Evolutionary conservation across 2,797 vertebrate genomes (phyloP), one percentile per base, ranked within the genome.

Genomic region (Chrosomus eos): DNA sequence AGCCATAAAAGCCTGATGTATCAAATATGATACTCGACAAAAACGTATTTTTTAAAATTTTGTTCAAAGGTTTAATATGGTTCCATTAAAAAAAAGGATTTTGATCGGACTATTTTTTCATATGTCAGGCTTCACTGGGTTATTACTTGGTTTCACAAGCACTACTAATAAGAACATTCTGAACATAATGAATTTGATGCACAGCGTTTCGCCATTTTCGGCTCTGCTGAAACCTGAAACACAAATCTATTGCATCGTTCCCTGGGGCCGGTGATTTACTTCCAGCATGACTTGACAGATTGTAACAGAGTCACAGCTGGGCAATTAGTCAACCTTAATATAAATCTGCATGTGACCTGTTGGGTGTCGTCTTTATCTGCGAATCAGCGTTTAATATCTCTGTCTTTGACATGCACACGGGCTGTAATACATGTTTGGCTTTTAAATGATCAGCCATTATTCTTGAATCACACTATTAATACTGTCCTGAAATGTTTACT

Each of bases 231-330:
- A 60, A 21, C 14, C 76, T 31, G 60, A 36, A 60, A 21, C 14
- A 21, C 71, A 38, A 67, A 11, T 21, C 19, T 64, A 38, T 19
- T 2, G 45, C 5, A 48, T 62, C 73, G 10, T 9, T 55, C 88
- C 89, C 79, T 67, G 76, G 5, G 83, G 83, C 84, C 76, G 71
- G 84, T 83, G 85, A 86, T 89, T 85, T 91, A 81, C 89, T 88
- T 89, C 89, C 89, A 89, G 79, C 79, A 84, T 88, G 89, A 55
- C 83, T 81, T 80, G 81, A 85, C 75, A 75, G 87, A 67, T 92
- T 92, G 91, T 92, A 92, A 91, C 88, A 91, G 85, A 90, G 90
- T 91, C 91, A 87, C 90, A 87, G 91, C 88, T 64, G 85, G 85
- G 76, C 88, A 90, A 90, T 92, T 90, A 90, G 90, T 93, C 75